Percentiles rank a stretch among this genome's conserved stretches.
Evolutionary conservation across 2,797 vertebrate genomes (phyloP).

Genomic region (Uromys caudimaculatus): DNA sequence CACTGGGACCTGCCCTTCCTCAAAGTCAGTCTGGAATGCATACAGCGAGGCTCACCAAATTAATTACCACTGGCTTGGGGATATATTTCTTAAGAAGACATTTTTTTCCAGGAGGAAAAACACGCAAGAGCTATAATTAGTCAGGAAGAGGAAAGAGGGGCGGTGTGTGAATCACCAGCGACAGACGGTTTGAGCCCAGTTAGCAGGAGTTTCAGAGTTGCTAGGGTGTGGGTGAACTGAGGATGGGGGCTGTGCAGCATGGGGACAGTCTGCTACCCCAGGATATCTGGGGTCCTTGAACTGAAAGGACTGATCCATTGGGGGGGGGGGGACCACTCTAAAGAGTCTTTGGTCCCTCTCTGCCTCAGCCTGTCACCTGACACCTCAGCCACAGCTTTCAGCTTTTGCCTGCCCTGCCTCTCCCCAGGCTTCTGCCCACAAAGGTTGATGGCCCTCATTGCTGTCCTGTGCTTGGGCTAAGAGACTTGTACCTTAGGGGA

Average conservation of each 20-base stretch:
- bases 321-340: neutral
- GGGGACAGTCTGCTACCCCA: neutral
- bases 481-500: neutral
- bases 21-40: neutral
- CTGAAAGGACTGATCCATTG: neutral
- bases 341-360: neutral
- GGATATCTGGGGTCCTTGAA: neutral
- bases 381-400: neutral
- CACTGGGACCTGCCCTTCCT: constrained; percentile 23
- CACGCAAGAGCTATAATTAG: constrained; percentile 81
- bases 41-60: constrained; percentile 30
- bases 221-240: constrained; percentile 42
- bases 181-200: constrained; percentile 63
- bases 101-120: constrained; percentile 64
- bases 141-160: constrained; percentile 73
- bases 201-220: constrained; percentile 45
- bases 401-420: neutral
- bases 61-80: constrained; percentile 62
- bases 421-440: neutral
- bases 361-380: neutral
- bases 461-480: neutral
- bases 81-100: constrained; percentile 73
- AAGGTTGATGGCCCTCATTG: neutral
- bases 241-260: neutral
- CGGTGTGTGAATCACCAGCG: constrained; percentile 80